A percentile compares a stretch with the other conserved stretches of the same genome.
Conservation (phyloP, 1,140 invertebrate genomes). For the Ruditapes philippinarum region DNA sequence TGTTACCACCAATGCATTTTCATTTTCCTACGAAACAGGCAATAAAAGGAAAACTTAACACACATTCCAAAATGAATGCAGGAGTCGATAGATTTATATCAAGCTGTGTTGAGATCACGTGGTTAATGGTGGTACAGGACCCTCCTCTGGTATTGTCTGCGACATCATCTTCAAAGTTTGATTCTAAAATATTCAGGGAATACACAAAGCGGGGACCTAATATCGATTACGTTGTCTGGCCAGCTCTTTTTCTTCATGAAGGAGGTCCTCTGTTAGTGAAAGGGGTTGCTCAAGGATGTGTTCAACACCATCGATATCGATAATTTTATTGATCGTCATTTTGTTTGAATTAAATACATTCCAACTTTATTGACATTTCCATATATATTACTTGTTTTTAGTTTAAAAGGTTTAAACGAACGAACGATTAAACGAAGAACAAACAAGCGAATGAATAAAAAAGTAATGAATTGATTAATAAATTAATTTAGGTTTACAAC, state of each 20-base stretch:
- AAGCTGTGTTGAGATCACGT: constrained; percentile 5
- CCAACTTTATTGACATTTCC: not conserved
- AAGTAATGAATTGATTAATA: too few relatives aligned
- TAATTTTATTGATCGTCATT: not conserved
- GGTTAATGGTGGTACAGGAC: constrained; percentile 36
- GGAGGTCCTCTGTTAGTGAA: not conserved
- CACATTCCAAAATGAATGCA: not conserved
- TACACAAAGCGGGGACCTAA: constrained; percentile 6
- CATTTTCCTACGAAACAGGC: not conserved
- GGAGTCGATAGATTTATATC: not conserved
- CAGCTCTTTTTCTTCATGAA: not conserved
- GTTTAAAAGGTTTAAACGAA: too few relatives aligned
- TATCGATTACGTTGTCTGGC: constrained; percentile 22
- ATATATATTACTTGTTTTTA: not conserved
- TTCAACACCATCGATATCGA: not conserved
- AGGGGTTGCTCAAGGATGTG: not conserved
- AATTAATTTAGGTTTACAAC: too few relatives aligned
- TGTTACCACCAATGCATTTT: not conserved
- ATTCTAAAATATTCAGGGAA: not conserved
- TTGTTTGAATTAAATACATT: not conserved
- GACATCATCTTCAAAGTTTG: not conserved
- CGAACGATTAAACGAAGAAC: too few relatives aligned
- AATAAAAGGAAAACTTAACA: not conserved
- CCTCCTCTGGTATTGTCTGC: not conserved
- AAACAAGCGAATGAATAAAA: not conserved